These are phyloP conservation scores for Spongilla lacustris DNA, from an alignment of 37 sponge, comb jelly and placozoan genomes.

Conservation along the genomic window DNA sequence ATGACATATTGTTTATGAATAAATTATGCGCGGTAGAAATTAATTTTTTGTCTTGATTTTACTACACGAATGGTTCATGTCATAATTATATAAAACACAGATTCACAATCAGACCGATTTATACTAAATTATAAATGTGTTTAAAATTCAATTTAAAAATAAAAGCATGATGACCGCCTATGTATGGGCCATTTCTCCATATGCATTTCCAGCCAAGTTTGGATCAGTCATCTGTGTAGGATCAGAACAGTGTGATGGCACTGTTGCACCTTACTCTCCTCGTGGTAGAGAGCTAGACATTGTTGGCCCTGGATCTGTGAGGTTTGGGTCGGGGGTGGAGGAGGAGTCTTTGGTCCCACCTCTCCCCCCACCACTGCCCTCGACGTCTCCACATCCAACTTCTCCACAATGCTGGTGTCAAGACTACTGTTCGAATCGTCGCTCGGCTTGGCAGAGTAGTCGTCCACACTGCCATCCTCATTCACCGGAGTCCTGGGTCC, in stretches of 20 bases:
- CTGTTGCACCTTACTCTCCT: constrained; percentile 55
- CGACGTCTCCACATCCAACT: neutral
- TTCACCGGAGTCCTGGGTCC: neutral
- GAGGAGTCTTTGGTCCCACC: neutral
- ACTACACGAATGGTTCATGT: too few relatives aligned
- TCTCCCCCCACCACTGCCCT: neutral
- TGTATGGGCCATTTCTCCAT: too few relatives aligned
- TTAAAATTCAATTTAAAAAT: too few relatives aligned
- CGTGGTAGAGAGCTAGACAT: constrained; percentile 27
- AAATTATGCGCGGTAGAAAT: too few relatives aligned
- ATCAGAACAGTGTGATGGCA: too few relatives aligned
- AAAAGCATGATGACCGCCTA: too few relatives aligned
- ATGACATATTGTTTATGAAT: too few relatives aligned
- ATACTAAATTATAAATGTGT: too few relatives aligned
- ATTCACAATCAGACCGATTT: too few relatives aligned
- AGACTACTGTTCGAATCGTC: constrained; percentile 16
- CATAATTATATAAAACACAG: too few relatives aligned
- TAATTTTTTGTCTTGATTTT: too few relatives aligned
- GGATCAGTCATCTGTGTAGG: neutral
- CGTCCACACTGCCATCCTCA: neutral
- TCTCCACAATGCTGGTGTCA: constrained; percentile 10
- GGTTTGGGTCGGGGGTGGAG: neutral
- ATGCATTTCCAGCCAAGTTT: neutral
- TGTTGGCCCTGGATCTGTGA: neutral
- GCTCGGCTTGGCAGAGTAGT: too few relatives aligned